Evolutionary conservation across 2,797 vertebrate species (phyloP).

Genomic region (Onychomys leucogaster): DNA sequence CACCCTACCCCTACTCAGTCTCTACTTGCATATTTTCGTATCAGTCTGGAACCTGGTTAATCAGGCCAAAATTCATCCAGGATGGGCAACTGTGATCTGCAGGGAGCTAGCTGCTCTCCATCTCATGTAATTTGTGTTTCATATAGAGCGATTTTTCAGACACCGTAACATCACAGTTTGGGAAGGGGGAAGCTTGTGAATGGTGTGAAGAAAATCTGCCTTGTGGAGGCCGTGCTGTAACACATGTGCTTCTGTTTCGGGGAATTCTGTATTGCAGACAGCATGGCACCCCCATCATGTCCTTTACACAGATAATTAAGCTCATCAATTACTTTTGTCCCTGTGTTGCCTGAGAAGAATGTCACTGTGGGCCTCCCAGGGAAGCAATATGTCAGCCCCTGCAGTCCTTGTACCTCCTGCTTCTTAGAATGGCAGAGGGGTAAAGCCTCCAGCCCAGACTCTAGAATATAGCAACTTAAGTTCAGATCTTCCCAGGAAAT

Average conservation of each 20-base stretch:
- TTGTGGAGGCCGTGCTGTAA: neutral
- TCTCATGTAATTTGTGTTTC: slow-evolving; percentile 79
- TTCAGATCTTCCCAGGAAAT: neutral
- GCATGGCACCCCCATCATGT: slow-evolving; percentile 46
- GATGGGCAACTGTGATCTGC: slow-evolving; percentile 72
- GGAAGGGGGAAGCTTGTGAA: neutral
- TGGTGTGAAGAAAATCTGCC: slow-evolving; percentile 36
- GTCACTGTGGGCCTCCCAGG: slow-evolving; percentile 44
- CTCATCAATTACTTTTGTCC: slow-evolving; percentile 72
- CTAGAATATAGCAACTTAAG: neutral
- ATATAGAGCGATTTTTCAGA: slow-evolving; percentile 69
- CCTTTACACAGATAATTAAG: slow-evolving; percentile 83
- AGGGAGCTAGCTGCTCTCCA: slow-evolving; percentile 76
- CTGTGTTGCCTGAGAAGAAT: slow-evolving; percentile 41
- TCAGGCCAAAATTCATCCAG: slow-evolving; percentile 79
- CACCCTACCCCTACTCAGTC: neutral
- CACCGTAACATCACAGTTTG: neutral
- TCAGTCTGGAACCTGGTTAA: slow-evolving; percentile 70
- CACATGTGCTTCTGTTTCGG: neutral
- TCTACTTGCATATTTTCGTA: slow-evolving; percentile 50
- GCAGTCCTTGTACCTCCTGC: neutral
- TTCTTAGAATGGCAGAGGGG: neutral
- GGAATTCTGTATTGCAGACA: neutral
- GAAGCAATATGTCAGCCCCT: slow-evolving; percentile 32
- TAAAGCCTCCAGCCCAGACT: neutral